Conservation (phyloP, 1,140 invertebrate species). For the Drosophila malerkotliana region DNA sequence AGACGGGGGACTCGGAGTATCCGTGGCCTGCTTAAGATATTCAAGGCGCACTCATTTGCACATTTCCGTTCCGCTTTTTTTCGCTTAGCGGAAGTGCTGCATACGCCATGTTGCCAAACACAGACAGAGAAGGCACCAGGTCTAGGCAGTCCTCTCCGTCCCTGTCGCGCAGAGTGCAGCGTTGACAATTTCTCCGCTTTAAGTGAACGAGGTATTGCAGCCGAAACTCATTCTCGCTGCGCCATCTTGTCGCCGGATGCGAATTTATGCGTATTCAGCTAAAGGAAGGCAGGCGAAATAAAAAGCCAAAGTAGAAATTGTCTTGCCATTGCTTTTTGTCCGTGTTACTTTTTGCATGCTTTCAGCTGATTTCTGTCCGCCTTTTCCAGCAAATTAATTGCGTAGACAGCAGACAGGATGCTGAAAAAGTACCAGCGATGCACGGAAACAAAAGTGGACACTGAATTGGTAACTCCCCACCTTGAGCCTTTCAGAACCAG, state of each 20-base stretch:
- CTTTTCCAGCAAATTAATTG: slow-evolving; percentile 72
- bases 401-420: slow-evolving; percentile 56
- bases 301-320: slow-evolving; percentile 21
- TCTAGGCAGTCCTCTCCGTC: background rate
- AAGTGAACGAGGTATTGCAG: slow-evolving; percentile 51
- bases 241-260: slow-evolving; percentile 77
- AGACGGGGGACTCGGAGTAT: slow-evolving; percentile 6
- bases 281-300: slow-evolving; percentile 16
- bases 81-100: slow-evolving; percentile 49
- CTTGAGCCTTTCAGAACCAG: too few species aligned
- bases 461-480: background rate
- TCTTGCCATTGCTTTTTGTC: slow-evolving; percentile 68
- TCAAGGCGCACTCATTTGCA: slow-evolving; percentile 74
- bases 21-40: slow-evolving; percentile 65
- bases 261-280: slow-evolving; percentile 80
- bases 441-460: slow-evolving; percentile 10
- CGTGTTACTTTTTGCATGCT: slow-evolving; percentile 55
- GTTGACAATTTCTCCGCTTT: slow-evolving; percentile 62
- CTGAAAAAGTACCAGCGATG: slow-evolving; percentile 34
- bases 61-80: slow-evolving; percentile 67
- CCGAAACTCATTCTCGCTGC: slow-evolving; percentile 37
- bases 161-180: slow-evolving; percentile 51
- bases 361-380: slow-evolving; percentile 69
- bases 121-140: slow-evolving; percentile 16
- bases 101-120: slow-evolving; percentile 53